Evolutionary conservation across 1,140 invertebrate species (phyloP).

Genomic region (Hesperophylax magnus): DNA sequence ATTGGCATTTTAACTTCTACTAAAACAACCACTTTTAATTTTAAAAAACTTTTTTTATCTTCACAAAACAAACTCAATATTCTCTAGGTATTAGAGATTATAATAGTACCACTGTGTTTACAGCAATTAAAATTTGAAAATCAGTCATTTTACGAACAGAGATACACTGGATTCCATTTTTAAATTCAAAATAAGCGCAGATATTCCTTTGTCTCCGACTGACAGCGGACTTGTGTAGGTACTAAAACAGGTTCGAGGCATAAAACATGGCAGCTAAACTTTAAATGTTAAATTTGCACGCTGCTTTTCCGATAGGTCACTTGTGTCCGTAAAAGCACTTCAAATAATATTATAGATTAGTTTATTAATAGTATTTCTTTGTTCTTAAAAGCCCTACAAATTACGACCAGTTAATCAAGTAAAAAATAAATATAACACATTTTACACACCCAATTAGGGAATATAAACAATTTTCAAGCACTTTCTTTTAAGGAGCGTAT

Average conservation of each 20-base stretch:
- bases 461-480: too few relatives aligned
- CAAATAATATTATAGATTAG: too few relatives aligned
- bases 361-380: too few relatives aligned
- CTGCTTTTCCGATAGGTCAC: conserved; percentile 5
- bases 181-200: conserved; percentile 12
- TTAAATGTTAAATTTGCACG: conserved; percentile 15
- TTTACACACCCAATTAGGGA: too few relatives aligned
- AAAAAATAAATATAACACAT: too few relatives aligned
- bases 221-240: neutral
- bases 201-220: conserved; percentile 29
- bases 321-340: conserved; percentile 15
- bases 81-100: too few relatives aligned
- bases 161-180: conserved; percentile 3
- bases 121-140: too few relatives aligned
- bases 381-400: too few relatives aligned
- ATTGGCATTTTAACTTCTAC: conserved; percentile 5
- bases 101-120: too few relatives aligned
- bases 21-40: neutral
- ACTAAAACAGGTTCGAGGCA: conserved; percentile 8
- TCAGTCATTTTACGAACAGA: neutral
- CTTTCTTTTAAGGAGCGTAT: too few relatives aligned
- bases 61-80: neutral
- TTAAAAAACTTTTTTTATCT: neutral
- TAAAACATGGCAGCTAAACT: neutral
- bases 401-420: too few relatives aligned